phyloP scores from a whole-genome alignment of 2,113 vertebrate species.

The Mormyrus lacerda region DNA sequence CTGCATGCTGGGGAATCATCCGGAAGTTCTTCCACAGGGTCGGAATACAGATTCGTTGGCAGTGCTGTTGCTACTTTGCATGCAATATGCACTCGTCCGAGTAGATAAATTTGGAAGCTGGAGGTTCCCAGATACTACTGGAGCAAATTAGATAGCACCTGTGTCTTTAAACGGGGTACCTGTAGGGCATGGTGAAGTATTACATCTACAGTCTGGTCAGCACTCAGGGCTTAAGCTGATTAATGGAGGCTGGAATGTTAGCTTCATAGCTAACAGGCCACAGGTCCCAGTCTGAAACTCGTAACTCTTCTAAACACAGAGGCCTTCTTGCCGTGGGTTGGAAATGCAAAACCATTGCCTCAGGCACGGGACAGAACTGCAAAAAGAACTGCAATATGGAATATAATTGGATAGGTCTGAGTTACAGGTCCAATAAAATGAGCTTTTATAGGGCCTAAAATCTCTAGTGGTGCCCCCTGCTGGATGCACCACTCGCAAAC shows the following conservation, averaged over 20 bases:
- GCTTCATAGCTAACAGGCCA: neutral
- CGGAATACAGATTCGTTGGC: neutral
- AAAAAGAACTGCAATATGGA: neutral
- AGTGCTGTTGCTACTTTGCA: neutral
- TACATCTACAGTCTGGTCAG: neutral
- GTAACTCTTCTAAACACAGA: neutral
- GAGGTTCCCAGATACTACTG: neutral
- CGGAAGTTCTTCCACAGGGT: neutral
- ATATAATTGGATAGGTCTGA: neutral
- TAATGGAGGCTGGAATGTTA: neutral
- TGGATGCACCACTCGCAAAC: neutral
- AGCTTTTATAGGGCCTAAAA: neutral
- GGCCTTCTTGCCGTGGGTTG: neutral
- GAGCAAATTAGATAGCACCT: neutral
- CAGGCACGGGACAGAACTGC: neutral
- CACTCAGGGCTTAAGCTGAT: neutral
- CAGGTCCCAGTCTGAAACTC: neutral
- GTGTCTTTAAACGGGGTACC: neutral
- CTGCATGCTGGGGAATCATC: neutral
- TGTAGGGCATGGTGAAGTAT: neutral
- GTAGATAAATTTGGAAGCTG: neutral
- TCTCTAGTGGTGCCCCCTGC: neutral
- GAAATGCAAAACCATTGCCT: neutral
- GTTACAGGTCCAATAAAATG: neutral
- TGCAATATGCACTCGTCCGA: neutral